These are phyloP conservation scores for Torymus auratus DNA, from an alignment of 2,888 invertebrate genomes.

Conservation along the genomic window DNA sequence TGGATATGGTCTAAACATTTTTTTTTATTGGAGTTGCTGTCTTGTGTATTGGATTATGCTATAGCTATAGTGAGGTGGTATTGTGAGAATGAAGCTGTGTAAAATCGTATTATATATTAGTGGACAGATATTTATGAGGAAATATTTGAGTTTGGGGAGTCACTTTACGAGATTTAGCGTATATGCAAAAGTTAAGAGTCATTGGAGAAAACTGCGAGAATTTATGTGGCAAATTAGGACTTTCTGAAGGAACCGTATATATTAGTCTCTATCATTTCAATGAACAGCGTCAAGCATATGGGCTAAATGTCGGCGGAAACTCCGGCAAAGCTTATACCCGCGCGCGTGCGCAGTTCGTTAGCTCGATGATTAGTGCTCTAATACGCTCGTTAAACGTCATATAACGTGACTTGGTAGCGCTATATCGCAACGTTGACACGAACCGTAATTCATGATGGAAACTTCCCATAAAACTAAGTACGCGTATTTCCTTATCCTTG, in stretches of 20 bases:
- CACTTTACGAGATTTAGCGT: no score
- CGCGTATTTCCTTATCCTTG: not conserved
- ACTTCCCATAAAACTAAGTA: constrained; percentile 29
- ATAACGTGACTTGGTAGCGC: constrained; percentile 54
- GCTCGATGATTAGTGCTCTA: constrained; percentile 68
- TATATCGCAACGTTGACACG: not conserved
- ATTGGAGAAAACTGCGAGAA: no score
- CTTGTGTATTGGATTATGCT: no score
- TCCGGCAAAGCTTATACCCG: constrained; percentile 48
- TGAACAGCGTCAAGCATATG: constrained; percentile 61
- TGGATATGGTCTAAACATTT: no score
- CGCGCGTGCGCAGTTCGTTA: constrained; percentile 64
- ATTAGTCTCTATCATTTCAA: constrained; percentile 67
- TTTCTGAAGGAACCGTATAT: constrained; percentile 50
- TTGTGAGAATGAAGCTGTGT: no score
- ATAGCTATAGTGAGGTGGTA: no score
- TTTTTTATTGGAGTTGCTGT: no score
- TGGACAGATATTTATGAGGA: no score
- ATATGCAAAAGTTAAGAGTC: no score
- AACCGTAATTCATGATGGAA: constrained; percentile 31
- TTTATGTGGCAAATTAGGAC: no score
- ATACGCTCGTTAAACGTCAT: constrained; percentile 67
- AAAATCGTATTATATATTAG: no score
- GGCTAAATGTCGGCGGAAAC: constrained; percentile 50
- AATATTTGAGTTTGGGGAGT: no score